Percentiles rank a stretch among this genome's conserved stretches.
phyloP scores from a whole-genome alignment of 1,140 invertebrate genomes.

The Caligus rogercresseyi region DNA sequence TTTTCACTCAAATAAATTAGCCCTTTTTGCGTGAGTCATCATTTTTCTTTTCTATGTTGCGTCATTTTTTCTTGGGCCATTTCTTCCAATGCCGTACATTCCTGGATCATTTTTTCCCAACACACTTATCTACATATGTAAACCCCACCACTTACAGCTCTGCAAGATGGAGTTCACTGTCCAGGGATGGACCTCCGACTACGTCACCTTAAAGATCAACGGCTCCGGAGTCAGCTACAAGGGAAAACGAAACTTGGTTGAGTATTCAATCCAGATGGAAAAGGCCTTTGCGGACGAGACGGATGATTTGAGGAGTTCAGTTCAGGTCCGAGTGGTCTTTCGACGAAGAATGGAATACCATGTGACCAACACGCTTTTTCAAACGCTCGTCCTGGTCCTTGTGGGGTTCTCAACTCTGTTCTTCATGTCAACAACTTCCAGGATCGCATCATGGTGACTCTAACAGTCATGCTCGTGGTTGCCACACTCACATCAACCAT shows the following conservation, averaged over 20 bases:
- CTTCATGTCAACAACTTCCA: slow-evolving; percentile 8
- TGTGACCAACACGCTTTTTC: slow-evolving; percentile 10
- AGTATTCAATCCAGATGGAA: neutral
- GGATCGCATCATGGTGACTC: slow-evolving; percentile 12
- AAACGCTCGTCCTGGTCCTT: slow-evolving; percentile 6
- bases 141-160: too few species aligned
- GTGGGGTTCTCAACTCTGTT: slow-evolving; percentile 9
- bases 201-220: neutral
- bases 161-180: slow-evolving; percentile 14
- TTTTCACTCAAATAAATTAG: too few species aligned
- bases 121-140: too few species aligned
- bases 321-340: slow-evolving; percentile 8
- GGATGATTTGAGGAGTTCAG: slow-evolving; percentile 1
- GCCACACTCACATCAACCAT: slow-evolving; percentile 10
- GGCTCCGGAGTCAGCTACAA: slow-evolving; percentile 6
- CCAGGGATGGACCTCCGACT: slow-evolving; percentile 8
- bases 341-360: slow-evolving; percentile 14
- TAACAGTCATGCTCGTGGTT: slow-evolving; percentile 12
- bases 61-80: too few species aligned
- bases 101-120: too few species aligned
- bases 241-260: slow-evolving; percentile 1
- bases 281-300: neutral
- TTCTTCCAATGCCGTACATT: too few species aligned
- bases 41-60: too few species aligned
- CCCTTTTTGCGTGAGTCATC: too few species aligned